Base-by-base conservation (phyloP, 2,797 vertebrate genomes). In the Bucorvus abyssinicus region DNA sequence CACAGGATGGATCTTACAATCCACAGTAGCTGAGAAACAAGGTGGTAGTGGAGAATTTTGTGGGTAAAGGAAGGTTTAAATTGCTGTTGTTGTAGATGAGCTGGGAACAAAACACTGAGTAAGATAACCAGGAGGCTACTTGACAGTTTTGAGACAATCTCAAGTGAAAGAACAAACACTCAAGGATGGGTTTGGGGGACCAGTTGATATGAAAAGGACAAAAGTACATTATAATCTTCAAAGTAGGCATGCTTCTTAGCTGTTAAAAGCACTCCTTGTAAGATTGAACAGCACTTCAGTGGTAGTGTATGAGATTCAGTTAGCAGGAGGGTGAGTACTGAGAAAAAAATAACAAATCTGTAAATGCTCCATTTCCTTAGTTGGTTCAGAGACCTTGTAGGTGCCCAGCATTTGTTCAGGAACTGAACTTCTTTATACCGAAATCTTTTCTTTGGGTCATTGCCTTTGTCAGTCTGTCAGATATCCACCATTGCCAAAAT, bases 361-460 rank as follows among this genome's bases (percentile, higher is more conserved):
- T 70, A 57, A 68, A 14, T 61, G 6, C 57, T 75, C 0, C 1
- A 2, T 68, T 77, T 60, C 63, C 27, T 47, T 6, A 5, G 3
- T 61, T 83, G 13, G 2, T 75, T 89, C 29, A 61, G 67, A 45
- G 7, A 5, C 1, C 0, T 0, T 60, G 18, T 52, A 42, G 22
- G 14, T 63, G 14, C 9, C 2, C 4, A 70, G 19, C 9, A 34
- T 78, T 89, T 23, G 30, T 29, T 61, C 21, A 76, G 44, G 21
- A 81, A 12, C 12, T 42, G 32, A 89, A n/a, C 2, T 67, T 40
- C 55, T 7, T 57, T 52, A 57, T 1, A 16, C 10, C 76, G n/a
- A 65, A 68, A 13, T 67, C 3, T 85, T 49, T 42, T 53, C 17
- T 78, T 70, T 81, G 42, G 11, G 19, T 61, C 12, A 1, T 70